These are phyloP conservation scores for Pseudomugil gertrudae DNA, from an alignment of 2,797 vertebrate genomes.

Conservation along the genomic window DNA sequence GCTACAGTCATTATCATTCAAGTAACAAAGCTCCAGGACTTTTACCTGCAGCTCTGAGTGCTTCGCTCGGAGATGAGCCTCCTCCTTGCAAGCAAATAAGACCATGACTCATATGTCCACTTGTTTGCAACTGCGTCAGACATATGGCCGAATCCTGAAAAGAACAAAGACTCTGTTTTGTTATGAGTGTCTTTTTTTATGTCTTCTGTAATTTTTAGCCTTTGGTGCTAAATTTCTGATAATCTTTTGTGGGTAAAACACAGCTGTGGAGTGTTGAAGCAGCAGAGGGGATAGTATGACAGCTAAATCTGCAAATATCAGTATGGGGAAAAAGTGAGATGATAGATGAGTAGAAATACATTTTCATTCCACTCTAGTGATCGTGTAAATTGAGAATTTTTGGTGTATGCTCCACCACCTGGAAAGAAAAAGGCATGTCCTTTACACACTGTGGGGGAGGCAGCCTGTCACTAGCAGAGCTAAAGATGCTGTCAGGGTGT, in stretches of 20 bases:
- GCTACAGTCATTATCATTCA: neutral
- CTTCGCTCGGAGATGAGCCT: neutral
- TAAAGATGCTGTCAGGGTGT: neutral
- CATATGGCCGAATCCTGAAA: neutral
- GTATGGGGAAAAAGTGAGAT: neutral
- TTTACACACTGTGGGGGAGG: neutral
- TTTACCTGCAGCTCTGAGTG: neutral
- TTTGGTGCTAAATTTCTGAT: neutral
- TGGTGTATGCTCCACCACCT: neutral
- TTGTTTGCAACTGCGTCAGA: neutral
- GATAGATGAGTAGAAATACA: neutral
- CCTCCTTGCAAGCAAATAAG: neutral
- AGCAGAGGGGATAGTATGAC: neutral
- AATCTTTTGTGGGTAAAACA: too few relatives aligned
- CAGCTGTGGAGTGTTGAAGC: neutral
- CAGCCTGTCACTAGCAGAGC: neutral
- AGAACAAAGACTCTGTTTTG: neutral
- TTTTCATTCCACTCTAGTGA: too few relatives aligned
- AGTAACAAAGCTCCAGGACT: neutral
- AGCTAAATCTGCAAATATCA: neutral
- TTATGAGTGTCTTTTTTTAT: neutral
- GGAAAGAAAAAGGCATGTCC: neutral
- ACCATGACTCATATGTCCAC: neutral
- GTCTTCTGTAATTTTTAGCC: neutral
- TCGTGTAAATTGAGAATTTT: neutral